Evolutionary conservation across 2,797 vertebrate genomes (phyloP), one percentile per base, ranked within the genome.

Genomic region (Basileuterus tristriatus): DNA sequence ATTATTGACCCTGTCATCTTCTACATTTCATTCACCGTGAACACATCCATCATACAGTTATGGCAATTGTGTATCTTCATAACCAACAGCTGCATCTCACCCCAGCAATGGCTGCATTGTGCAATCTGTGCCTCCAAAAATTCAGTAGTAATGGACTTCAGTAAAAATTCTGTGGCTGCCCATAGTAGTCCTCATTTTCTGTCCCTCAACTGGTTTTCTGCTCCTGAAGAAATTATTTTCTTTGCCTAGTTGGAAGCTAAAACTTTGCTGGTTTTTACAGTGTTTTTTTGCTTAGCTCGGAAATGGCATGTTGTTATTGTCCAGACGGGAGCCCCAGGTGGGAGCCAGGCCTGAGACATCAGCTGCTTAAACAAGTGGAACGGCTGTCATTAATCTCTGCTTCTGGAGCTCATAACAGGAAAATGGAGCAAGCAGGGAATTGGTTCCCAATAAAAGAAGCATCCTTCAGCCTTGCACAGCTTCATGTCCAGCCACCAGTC

Each of bases 351-450:
- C 96, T 94, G 72, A 97, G 93, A 95, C 92, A 95, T 95, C 94
- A 95, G 83, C 95, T 97, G 95, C 92, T 97, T 97, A 96, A 97
- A 96, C 93, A 97, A 96, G 96, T 60, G 76, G 90, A 97, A 96
- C 32, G 1, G 67, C 89, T 84, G 70, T 46, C 93, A 94, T 96
- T 94, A 96, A 97, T 97, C 97, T 96, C 87, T 80, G 70, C 86
- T 97, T 96, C 92, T 97, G 94, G 90, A 96, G 83, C 93, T 95
- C 90, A 84, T 96, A 97, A 94, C 89, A 94, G 92, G 89, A 93
- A 96, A 97, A 96, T 86, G 81, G 91, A 97, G 93, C 78, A 78
- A 96, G 94, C 70, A 90, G 95, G 93, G 96, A 97, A 96, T 93
- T 94, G 85, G 74, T 86, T 94, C 96, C 84, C 96, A 94, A 96